phyloP scores from a whole-genome alignment of 2,888 invertebrate species.

The Leptodirus hochenwartii region DNA sequence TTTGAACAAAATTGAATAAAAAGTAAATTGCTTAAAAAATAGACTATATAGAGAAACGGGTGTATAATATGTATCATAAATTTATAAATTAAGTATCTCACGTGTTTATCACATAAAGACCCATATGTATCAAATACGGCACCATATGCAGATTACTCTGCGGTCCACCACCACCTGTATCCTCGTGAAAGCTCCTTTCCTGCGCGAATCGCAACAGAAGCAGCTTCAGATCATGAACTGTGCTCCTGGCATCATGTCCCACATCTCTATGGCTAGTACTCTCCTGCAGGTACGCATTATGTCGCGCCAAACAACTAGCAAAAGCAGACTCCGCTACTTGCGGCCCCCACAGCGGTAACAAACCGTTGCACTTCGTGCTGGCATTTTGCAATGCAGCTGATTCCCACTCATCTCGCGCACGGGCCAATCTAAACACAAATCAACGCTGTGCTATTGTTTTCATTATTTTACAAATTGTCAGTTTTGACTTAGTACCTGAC shows the following conservation, averaged over 20 bases:
- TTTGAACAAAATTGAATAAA: too few relatives aligned
- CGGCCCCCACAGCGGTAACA: slow-evolving; percentile 93
- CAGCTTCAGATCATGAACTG: slow-evolving; percentile 85
- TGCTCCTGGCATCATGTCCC: slow-evolving; percentile 59
- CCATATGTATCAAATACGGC: slow-evolving; percentile 86
- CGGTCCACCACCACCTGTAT: slow-evolving; percentile 92
- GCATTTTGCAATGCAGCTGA: slow-evolving; percentile 95
- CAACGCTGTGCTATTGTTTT: too few relatives aligned
- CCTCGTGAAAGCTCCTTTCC: slow-evolving; percentile 92
- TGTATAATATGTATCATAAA: too few relatives aligned
- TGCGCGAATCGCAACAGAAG: slow-evolving; percentile 76
- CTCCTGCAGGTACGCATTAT: slow-evolving; percentile 67
- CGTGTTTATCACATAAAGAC: slow-evolving; percentile 85
- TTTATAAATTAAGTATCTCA: slow-evolving; percentile 27
- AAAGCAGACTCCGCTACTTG: slow-evolving; percentile 84
- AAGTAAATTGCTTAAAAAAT: too few relatives aligned
- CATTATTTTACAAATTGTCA: too few relatives aligned
- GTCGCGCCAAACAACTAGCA: slow-evolving; percentile 83
- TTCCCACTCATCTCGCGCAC: slow-evolving; percentile 87
- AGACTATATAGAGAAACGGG: too few relatives aligned
- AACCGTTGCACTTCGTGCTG: slow-evolving; percentile 91
- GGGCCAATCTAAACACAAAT: slow-evolving; percentile 18
- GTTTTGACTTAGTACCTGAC: slow-evolving; percentile 40
- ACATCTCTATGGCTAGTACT: slow-evolving; percentile 58
- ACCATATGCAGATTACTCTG: slow-evolving; percentile 95